Conservation (phyloP, 2,113 vertebrate genomes). For the Toxotes jaculatrix region DNA sequence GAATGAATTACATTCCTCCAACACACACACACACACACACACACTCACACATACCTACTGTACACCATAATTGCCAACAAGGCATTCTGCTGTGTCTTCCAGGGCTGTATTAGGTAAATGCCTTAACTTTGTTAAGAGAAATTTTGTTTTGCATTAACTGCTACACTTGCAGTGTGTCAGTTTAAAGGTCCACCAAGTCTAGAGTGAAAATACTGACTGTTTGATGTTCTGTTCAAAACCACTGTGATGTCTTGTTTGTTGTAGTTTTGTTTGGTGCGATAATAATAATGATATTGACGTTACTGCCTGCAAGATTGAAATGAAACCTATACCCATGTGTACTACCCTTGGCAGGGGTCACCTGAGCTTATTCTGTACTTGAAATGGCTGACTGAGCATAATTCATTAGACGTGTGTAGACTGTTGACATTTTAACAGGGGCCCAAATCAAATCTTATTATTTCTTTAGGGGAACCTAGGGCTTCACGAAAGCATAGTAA, state of each 20-base stretch:
- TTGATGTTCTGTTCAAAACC: conserved; percentile 17
- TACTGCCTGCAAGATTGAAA: conserved; percentile 36
- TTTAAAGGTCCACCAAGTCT: conserved; percentile 18
- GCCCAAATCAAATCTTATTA: conserved; percentile 31
- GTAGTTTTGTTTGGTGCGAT: neutral
- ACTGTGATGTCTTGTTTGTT: conserved; percentile 7
- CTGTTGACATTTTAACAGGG: conserved; percentile 53
- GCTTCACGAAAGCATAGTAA: too few species aligned
- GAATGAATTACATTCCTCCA: neutral
- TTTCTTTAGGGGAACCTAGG: conserved; percentile 13
- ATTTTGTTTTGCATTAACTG: conserved; percentile 7
- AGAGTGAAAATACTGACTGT: conserved; percentile 21
- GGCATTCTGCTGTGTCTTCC: neutral
- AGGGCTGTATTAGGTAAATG: neutral
- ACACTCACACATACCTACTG: neutral
- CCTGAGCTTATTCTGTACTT: conserved; percentile 24
- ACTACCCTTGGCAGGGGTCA: conserved; percentile 37
- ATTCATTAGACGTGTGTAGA: conserved; percentile 30
- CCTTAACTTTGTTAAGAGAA: neutral
- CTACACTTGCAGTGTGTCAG: conserved; percentile 24
- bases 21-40: neutral
- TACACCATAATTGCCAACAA: neutral
- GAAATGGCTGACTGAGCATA: conserved; percentile 47
- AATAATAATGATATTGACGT: conserved; percentile 8
- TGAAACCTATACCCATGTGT: conserved; percentile 24